phyloP scores from a whole-genome alignment of 2,888 invertebrate species.

The Pristionchus entomophagus region DNA sequence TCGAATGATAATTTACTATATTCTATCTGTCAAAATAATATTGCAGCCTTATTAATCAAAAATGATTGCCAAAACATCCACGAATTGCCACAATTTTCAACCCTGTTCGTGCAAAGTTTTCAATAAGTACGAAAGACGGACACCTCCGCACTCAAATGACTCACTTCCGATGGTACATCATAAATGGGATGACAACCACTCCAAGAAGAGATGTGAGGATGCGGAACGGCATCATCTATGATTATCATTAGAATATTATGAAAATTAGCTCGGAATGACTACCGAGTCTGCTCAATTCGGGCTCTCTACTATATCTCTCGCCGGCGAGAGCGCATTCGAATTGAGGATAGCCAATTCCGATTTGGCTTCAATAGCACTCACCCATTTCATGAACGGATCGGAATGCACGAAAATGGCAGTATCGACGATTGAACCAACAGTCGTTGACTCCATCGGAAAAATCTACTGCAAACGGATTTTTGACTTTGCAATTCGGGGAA shows the following conservation, averaged over 20 bases:
- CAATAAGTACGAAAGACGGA: no score
- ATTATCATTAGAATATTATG: neutral
- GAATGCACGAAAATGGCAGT: neutral
- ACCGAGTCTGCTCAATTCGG: neutral
- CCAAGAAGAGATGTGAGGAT: neutral
- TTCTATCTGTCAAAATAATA: no score
- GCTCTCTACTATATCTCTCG: no score
- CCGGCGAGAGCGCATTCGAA: no score
- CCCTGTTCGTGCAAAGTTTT: neutral
- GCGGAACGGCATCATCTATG: slow-evolving; percentile 15
- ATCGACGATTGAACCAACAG: neutral
- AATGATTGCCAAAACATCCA: no score
- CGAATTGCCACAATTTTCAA: no score
- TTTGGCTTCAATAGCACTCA: no score
- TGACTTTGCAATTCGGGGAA: neutral
- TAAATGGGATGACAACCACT: neutral
- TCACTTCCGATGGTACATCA: slow-evolving; percentile 10
- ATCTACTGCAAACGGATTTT: neutral
- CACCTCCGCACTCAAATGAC: neutral
- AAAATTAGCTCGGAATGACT: neutral
- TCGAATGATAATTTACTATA: no score
- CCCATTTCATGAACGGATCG: neutral
- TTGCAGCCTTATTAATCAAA: no score
- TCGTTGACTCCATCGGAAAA: neutral
- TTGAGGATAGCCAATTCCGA: no score